A percentile compares a stretch with the other conserved stretches of the same genome.
Evolutionary conservation across 2,888 invertebrate genomes (phyloP).

Genomic region (Apamea crenata): DNA sequence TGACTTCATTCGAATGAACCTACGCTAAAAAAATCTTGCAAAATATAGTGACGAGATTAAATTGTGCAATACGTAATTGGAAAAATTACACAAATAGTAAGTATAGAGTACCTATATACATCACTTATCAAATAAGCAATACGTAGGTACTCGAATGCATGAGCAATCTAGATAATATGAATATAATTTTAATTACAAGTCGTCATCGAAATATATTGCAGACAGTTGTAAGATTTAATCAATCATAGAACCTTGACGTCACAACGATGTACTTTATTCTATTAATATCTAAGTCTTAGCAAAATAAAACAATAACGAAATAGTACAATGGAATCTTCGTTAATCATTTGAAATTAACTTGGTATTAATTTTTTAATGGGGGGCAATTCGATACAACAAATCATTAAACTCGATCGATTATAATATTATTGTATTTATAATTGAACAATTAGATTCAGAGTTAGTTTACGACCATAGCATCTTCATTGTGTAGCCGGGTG

Average conservation of each 20-base stretch:
- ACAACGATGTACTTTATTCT: slow-evolving; percentile 23
- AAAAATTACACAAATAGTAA: slow-evolving; percentile 9
- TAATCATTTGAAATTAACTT: slow-evolving; percentile 28
- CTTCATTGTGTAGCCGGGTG: slow-evolving; percentile 15
- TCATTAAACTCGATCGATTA: slow-evolving; percentile 25
- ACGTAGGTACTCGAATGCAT: slow-evolving; percentile 24
- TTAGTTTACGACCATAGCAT: slow-evolving; percentile 9
- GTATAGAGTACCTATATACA: not conserved
- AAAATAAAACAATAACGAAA: slow-evolving; percentile 25
- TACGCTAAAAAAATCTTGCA: slow-evolving; percentile 4
- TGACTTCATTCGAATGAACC: slow-evolving; percentile 1
- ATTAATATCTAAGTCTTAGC: slow-evolving; percentile 2
- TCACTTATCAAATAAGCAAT: slow-evolving; percentile 32
- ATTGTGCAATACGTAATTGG: not conserved
- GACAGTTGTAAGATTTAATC: slow-evolving; percentile 56
- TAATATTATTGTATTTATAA: not conserved
- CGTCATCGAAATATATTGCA: slow-evolving; percentile 58
- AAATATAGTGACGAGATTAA: not conserved
- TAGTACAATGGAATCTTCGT: slow-evolving; percentile 25
- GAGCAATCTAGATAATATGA: slow-evolving; percentile 35
- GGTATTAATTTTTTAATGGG: slow-evolving; percentile 13
- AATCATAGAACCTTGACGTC: slow-evolving; percentile 45
- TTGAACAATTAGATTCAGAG: slow-evolving; percentile 11
- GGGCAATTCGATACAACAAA: slow-evolving; percentile 7
- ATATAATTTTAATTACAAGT: slow-evolving; percentile 42